A percentile compares a stretch with the other conserved stretches of the same genome.
Conservation (phyloP, 2,888 invertebrate species). For the Sesamia inferens region DNA sequence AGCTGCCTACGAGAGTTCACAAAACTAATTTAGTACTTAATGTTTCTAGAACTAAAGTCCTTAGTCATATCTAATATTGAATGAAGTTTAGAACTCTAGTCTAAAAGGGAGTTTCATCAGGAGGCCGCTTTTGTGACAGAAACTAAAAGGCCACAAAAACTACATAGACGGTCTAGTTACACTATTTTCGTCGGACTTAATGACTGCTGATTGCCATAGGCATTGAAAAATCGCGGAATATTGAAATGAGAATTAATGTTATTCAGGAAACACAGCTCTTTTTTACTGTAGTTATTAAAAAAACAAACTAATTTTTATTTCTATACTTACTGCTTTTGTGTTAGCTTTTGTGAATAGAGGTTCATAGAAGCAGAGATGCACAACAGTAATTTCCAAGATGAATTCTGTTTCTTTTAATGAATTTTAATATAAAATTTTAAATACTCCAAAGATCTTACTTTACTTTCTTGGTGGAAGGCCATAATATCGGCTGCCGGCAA, state of each 20-base stretch:
- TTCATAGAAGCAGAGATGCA: too few species aligned
- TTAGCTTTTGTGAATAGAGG: too few species aligned
- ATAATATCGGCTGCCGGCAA: too few species aligned
- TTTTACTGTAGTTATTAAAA: neutral
- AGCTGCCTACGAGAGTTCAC: conserved; percentile 22
- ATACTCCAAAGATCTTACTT: too few species aligned
- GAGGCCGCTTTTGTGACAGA: conserved; percentile 3
- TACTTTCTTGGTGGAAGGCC: too few species aligned
- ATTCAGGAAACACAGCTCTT: too few species aligned
- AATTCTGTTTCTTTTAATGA: too few species aligned
- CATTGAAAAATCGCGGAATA: neutral
- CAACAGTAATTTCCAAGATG: too few species aligned
- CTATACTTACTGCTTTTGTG: too few species aligned
- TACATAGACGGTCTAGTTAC: neutral
- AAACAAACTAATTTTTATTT: too few species aligned
- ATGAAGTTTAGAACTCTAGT: conserved; percentile 19
- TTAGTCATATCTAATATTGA: conserved; percentile 43
- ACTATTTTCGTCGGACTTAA: conserved; percentile 8
- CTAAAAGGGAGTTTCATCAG: conserved; percentile 9
- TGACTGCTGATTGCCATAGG: neutral
- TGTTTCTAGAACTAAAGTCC: conserved; percentile 35
- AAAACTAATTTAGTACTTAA: conserved; percentile 43
- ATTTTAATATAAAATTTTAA: too few species aligned
- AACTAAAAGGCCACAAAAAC: conserved; percentile 23
- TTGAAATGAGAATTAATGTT: neutral